Evolutionary conservation across 1,140 invertebrate species (phyloP), one percentile per base, ranked within the genome.

Genomic region (Chironomus striatipennis): DNA sequence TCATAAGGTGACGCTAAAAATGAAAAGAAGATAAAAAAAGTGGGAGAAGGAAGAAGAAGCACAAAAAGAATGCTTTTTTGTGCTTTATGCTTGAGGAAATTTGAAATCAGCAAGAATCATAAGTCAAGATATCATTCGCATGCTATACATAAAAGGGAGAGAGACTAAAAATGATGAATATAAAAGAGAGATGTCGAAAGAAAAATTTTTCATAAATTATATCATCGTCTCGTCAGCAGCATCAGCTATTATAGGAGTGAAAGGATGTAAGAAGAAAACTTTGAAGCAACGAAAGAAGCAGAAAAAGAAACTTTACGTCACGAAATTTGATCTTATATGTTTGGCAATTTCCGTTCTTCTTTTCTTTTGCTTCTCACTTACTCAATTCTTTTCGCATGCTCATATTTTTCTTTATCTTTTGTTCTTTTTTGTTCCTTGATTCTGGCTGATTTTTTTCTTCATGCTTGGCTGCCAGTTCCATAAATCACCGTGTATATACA

Each of bases 331-430:
- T 12, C 12, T 57, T 57, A 12, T 57, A 57, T 15, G 47, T 57
- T 57, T 57, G 47, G 47, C 47, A 57, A 57, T 57, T 57, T 57
- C 47, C 47, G 47, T n/a, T 57, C 47, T 57, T n/a, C n/a, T n/a
- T n/a, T n/a, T n/a, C n/a, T 57, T 57, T 57, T 57, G 47, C 12
- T n/a, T 57, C 47, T 34, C 24, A 34, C 24, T 34, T 34, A 34
- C 24, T 34, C 24, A 34, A 34, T 34, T 34, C 24, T 34, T 34
- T 34, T 34, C 24, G 24, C 24, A 34, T 34, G 24, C 24, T 34
- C 24, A 34, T 34, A 34, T 34, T 34, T 34, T n/a, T n/a, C n/a
- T n/a, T 34, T 34, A 34, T 34, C 24, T 34, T 34, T 34, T 34
- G 5, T 34, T 34, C 24, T 34, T 34, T 34, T 34, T 34, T 34